These are phyloP conservation scores for Desmophyllum pertusum DNA, from an alignment of 92 coral and sea anemone genomes.

Conservation along the genomic window DNA sequence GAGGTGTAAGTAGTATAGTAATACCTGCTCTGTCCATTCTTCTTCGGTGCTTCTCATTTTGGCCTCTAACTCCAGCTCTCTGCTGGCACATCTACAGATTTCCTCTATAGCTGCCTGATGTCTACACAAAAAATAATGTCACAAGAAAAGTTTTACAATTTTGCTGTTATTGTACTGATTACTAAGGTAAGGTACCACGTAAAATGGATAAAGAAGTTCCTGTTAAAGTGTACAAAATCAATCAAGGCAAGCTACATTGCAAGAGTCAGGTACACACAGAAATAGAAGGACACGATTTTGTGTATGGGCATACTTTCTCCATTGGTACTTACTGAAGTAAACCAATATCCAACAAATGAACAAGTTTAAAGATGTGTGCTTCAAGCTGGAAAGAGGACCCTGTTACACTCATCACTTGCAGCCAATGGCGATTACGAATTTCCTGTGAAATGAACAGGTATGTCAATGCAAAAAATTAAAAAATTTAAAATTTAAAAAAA, in stretches of 20 bases:
- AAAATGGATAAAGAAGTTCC: no score
- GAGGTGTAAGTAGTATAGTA: not conserved
- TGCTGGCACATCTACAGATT: conserved; percentile 96
- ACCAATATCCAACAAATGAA: conserved; percentile 91
- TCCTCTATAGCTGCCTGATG: conserved; percentile 88
- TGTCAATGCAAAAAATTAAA: not conserved
- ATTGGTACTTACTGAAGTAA: conserved; percentile 81
- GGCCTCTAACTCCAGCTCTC: conserved; percentile 94
- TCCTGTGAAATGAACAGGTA: conserved; percentile 58
- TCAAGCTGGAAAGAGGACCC: conserved; percentile 98
- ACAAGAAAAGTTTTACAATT: not conserved
- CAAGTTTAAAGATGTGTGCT: conserved; percentile 95
- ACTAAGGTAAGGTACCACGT: no score
- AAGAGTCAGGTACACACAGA: no score
- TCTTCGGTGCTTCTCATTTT: conserved; percentile 97
- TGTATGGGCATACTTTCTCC: not conserved
- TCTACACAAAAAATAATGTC: conserved; percentile 41
- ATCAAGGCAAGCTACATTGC: no score
- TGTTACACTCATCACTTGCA: conserved; percentile 99
- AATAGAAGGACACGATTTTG: not conserved
- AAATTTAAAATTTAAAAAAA: not conserved
- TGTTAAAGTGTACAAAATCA: no score
- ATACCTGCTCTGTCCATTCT: conserved; percentile 99
- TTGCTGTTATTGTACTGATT: no score
- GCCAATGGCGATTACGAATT: conserved; percentile 99